These are phyloP conservation scores for Cryptoleucopteryx plumbea DNA, from an alignment of 2,113 vertebrate species.

Conservation along the genomic window DNA sequence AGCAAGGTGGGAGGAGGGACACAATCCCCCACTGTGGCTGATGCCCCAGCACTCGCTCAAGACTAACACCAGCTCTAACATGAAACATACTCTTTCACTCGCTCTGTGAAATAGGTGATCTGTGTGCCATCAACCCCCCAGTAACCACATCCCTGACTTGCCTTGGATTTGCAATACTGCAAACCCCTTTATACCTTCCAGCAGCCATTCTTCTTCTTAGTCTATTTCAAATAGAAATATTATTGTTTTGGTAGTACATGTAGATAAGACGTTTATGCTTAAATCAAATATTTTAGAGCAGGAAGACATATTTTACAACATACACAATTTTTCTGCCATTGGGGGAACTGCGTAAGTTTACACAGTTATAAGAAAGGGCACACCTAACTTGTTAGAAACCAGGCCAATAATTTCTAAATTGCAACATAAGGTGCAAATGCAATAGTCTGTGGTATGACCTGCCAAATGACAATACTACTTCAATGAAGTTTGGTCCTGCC, in stretches of 20 bases:
- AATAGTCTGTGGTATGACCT: background rate
- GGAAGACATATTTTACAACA: accelerated
- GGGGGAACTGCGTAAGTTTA: background rate
- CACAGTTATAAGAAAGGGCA: background rate
- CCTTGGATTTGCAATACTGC: background rate
- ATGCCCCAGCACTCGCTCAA: background rate
- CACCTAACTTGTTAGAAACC: background rate
- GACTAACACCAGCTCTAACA: background rate
- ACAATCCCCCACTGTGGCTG: accelerated
- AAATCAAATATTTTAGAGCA: background rate
- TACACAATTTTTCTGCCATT: background rate
- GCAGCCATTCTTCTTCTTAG: background rate
- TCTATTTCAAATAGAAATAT: background rate
- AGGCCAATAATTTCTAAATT: background rate
- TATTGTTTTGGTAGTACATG: background rate
- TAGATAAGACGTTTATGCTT: background rate
- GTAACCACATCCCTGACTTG: background rate
- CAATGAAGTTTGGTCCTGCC: background rate
- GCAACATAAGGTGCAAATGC: background rate
- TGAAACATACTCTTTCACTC: background rate
- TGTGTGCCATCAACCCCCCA: background rate
- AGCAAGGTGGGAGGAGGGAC: background rate
- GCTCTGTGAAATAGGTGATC: background rate
- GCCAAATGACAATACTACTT: background rate
- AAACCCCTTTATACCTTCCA: background rate